A percentile compares a stretch with the other conserved stretches of the same genome.
Conservation (phyloP, 2,113 vertebrate genomes). For the Caretta caretta region DNA sequence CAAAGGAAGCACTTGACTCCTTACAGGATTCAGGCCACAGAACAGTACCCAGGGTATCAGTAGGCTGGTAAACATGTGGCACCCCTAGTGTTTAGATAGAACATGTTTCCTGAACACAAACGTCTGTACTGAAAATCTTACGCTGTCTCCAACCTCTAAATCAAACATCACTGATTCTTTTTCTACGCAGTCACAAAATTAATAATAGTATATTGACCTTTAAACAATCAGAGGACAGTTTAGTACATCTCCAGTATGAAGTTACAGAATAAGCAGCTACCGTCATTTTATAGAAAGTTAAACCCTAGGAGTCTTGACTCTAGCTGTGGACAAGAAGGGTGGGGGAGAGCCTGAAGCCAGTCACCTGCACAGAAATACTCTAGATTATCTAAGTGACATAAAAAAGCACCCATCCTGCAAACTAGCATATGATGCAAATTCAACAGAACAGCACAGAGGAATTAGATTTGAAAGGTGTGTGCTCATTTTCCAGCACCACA, state of each 20-base stretch:
- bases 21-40: neutral
- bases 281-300: neutral
- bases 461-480: neutral
- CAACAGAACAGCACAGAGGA: neutral
- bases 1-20: neutral
- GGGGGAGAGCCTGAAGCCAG: neutral
- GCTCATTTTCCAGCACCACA: neutral
- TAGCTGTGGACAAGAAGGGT: neutral
- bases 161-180: neutral
- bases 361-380: neutral
- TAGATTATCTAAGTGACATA: neutral
- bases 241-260: neutral
- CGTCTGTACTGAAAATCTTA: neutral
- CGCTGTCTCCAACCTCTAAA: neutral
- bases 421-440: neutral
- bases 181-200: too few species aligned
- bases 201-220: neutral
- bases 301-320: neutral
- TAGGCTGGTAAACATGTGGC: neutral
- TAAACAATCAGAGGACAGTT: neutral
- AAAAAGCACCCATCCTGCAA: neutral
- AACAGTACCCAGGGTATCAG: neutral
- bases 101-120: neutral
- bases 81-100: neutral
- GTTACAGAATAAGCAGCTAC: neutral